These are phyloP conservation scores for Salvelinus fontinalis DNA, from an alignment of 2,113 vertebrate genomes.

Conservation along the genomic window DNA sequence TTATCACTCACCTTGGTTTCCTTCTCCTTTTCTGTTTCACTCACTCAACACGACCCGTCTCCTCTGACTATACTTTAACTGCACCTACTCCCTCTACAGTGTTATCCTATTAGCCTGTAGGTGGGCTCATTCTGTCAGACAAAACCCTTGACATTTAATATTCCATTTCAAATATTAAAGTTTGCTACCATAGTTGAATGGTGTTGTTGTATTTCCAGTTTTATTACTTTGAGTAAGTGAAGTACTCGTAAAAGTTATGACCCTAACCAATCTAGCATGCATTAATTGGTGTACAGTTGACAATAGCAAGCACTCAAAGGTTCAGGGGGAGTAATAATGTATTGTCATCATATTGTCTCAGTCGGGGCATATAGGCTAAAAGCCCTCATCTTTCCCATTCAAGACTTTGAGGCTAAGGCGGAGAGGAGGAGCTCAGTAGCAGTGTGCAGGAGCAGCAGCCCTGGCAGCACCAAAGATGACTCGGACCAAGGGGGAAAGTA, in stretches of 20 bases:
- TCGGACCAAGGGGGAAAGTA: constrained; percentile 81
- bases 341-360: neutral
- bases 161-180: neutral
- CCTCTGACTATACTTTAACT: constrained; percentile 27
- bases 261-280: too few relatives aligned
- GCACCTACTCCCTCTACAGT: neutral
- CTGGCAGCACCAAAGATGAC: constrained; percentile 82
- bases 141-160: neutral
- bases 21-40: constrained; percentile 22
- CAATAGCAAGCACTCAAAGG: neutral
- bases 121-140: neutral
- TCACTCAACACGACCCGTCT: constrained; percentile 23
- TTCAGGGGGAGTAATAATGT: neutral
- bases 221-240: too few relatives aligned
- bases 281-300: too few relatives aligned
- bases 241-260: too few relatives aligned
- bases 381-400: constrained; percentile 18
- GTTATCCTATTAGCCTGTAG: neutral
- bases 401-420: constrained; percentile 84
- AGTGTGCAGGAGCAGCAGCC: constrained; percentile 74
- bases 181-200: too few relatives aligned
- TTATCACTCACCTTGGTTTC: constrained; percentile 42
- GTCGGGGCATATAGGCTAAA: neutral
- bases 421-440: constrained; percentile 72
- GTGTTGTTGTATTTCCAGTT: too few relatives aligned